Base-by-base conservation (phyloP, 2,797 vertebrate species). In the Alcedo quadribrachys region DNA sequence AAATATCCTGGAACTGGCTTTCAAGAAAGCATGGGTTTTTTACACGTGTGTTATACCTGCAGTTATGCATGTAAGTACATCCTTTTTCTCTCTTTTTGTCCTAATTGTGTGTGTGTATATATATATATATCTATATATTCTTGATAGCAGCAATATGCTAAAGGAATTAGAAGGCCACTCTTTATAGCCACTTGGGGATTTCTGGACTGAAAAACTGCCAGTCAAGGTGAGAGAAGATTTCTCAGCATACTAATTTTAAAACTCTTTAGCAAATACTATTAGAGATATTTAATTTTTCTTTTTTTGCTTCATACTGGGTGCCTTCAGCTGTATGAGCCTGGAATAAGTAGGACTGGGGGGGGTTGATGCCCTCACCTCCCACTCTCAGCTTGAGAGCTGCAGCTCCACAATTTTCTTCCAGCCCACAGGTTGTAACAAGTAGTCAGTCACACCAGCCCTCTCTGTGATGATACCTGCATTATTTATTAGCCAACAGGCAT, bases 21-120 rank as follows among this genome's bases (percentile, higher is more conserved):
- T 66, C 18, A 58, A 65, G 42, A 6, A 48, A 48, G 17, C 6
- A 1, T 18, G 24, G 24, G 17, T 21, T 40, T 79, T 79, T 28
- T 11, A 32, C 18, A 4, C 6, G 20, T 27, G 74, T 1, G 0
- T 30, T 43, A 8, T 12, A 35, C 32, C 33, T 18, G 14, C 7
- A 63, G 12, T 43, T 81, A 55, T 15, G 11, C 4, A 2, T 8
- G 1, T 3, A 11, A 78, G 8, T 11, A 4, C 19, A 28, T 45
- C 19, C 3, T n/a, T 18, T 57, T 28, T 45, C 43, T 57, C 28
- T 45, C 15, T 48, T 78, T n/a, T n/a, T 27, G 4, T 33, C 30
- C 5, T 69, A 0, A 66, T 58, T 20, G 4, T 30, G 2, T 24
- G 17, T n/a, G 1, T n/a, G 17, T 32, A 4, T 37, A 4, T 11